Base-by-base conservation (phyloP, 53 echinoderm and acorn worm species). In the Temnopleurus reevesii region DNA sequence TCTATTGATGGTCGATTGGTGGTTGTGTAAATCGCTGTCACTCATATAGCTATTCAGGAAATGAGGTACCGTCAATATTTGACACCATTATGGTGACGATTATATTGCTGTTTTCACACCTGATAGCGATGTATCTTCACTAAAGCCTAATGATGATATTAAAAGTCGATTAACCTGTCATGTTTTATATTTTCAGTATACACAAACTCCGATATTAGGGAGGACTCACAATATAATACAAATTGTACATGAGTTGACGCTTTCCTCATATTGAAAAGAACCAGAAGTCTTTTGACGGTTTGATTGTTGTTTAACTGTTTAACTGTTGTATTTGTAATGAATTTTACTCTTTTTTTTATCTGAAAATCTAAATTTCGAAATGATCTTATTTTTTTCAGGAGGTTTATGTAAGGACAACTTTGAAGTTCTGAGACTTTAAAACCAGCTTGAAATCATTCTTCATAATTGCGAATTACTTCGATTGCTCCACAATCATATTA, bases 1-100 rank as follows among this genome's bases (percentile, higher is more conserved):
- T 63, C 63, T 34, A 63, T 63, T 63, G 63, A 63, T 63, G 30
- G 63, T 31, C 31, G 63, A 63, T 63, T 63, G 9, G 77, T 45
- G 77, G 77, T 45, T 77, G 43, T 77, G 24, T 77, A 77, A 77
- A 77, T 77, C 21, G 77, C 77, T 77, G 77, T 77, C 77, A 77
- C 77, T 77, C 77, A 77, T 63, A 63, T 33, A 31, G 18, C 34
- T 30, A 63, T 63, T 17, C 31, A 63, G 34, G 34, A 63, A 63
- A 63, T 63, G 63, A 63, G 63, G 63, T 63, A 63, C 34, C 34
- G 63, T 63, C 63, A 63, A 63, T 63, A 63, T 34, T 33, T 31
- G 63, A 63, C 30, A 63, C 18, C 63, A 55, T 31, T 61, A 61
- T 61, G n/a, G n/a, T n/a, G n/a, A 61, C 9, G 9, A 61, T 61